These are phyloP conservation scores for Paradoxurus hermaphroditus DNA, from an alignment of 2,113 vertebrate genomes.

Conservation along the genomic window DNA sequence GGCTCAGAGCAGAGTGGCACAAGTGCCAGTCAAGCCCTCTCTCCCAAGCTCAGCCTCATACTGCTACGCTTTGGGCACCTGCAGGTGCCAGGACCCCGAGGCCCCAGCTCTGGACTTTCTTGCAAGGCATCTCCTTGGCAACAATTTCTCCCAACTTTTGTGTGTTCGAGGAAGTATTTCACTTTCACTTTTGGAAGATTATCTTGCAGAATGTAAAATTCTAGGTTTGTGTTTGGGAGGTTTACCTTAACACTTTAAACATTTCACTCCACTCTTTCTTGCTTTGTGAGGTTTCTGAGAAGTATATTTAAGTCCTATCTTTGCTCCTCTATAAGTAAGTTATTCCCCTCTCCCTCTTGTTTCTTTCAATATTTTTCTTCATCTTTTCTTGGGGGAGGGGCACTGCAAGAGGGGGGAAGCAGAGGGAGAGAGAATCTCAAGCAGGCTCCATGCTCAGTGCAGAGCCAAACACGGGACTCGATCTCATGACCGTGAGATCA, in stretches of 20 bases:
- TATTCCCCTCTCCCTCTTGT: neutral
- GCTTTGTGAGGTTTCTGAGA: neutral
- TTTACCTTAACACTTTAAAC: neutral
- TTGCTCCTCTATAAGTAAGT: neutral
- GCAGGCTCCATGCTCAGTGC: no score
- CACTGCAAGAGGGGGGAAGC: no score
- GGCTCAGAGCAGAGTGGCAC: neutral
- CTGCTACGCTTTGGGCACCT: neutral
- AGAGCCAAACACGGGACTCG: no score
- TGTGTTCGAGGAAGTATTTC: neutral
- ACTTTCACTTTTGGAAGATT: neutral
- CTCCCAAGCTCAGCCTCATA: neutral
- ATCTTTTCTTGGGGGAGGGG: no score
- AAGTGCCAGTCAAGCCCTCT: neutral
- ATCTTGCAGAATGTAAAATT: slow-evolving; percentile 1
- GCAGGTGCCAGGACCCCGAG: neutral
- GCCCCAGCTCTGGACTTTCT: neutral
- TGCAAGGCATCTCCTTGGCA: neutral
- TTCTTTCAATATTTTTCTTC: neutral
- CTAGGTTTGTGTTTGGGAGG: neutral
- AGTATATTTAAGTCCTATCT: neutral
- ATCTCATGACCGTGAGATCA: no score
- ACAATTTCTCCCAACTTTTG: neutral
- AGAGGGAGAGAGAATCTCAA: no score
- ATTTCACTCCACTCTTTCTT: neutral